Base-by-base conservation (phyloP, 2,888 invertebrate genomes). In the Rhyacophila evoluta region DNA sequence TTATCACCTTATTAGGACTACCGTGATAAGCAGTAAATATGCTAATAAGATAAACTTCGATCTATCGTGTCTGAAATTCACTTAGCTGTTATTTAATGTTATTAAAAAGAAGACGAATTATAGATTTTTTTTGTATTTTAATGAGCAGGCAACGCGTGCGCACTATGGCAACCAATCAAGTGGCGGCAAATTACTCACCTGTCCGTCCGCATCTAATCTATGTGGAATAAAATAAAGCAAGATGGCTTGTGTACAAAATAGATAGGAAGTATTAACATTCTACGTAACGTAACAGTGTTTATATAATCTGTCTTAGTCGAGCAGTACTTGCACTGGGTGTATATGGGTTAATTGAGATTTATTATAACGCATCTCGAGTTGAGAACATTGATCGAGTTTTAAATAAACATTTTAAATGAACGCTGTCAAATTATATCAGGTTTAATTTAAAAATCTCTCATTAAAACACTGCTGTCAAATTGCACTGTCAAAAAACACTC, bases 291-390 rank as follows among this genome's bases (percentile, higher is more conserved):
- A 1, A 10, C 55, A 55, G 2, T 55, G 2, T 2, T 2, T 55
- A 12, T 10, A 19, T 55, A 55, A 55, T 25, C 8, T 25, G 25
- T 25, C 55, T 55, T 19, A 19, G 25, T 55, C 55, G 55, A 10
- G 55, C 25, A 15, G 15, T 19, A 55, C 55, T 55, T 55, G 19
- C 10, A 33, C 6, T 6, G 15, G 15, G 2, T 2, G 8, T 8
- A 55, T 19, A 55, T 55, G 10, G 55, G 55, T 55, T 55, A 55
- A 55, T 55, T 55, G 55, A 55, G 55, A 55, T 55, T 55, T 25
- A 55, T 55, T 25, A 55, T 19, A 19, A 55, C 5, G 25, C 55
- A 55, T 8, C 19, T 25, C 8, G 10, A 55, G 55, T 25, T 19
- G 2, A 1, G 19, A 25, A 8, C 55, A 19, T 33, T 33, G 29